Conservation (phyloP, 2,113 vertebrate species). For the Cygnus buccinator region DNA sequence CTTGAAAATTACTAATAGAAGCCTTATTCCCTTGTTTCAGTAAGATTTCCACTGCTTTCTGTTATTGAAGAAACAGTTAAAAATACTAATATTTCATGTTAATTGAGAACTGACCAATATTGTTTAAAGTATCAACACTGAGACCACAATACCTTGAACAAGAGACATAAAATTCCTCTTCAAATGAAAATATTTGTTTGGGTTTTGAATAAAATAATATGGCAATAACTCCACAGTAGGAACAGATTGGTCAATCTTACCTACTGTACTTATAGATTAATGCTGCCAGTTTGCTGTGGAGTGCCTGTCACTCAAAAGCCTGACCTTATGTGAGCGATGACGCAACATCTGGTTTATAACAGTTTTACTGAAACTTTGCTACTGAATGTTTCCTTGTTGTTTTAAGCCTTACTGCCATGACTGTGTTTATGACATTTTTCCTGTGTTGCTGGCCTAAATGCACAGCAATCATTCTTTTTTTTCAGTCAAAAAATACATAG, state of each 20-base stretch:
- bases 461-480: neutral
- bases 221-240: neutral
- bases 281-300: neutral
- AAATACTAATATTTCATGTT: neutral
- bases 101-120: neutral
- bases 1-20: neutral
- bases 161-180: neutral
- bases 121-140: neutral
- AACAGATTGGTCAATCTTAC: neutral
- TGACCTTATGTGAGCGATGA: accelerated
- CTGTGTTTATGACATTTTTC: neutral
- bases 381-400: neutral
- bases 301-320: neutral
- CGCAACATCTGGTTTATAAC: neutral
- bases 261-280: neutral
- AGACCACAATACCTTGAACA: neutral
- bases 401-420: neutral
- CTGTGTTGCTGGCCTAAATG: neutral
- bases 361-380: neutral
- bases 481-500: neutral
- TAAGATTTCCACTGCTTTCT: neutral
- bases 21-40: neutral
- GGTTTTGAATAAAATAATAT: neutral
- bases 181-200: neutral
- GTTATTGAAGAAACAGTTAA: neutral